Percentiles rank a stretch among this genome's conserved stretches.
Conservation (phyloP, 1,140 invertebrate species). For the Cydia splendana region DNA sequence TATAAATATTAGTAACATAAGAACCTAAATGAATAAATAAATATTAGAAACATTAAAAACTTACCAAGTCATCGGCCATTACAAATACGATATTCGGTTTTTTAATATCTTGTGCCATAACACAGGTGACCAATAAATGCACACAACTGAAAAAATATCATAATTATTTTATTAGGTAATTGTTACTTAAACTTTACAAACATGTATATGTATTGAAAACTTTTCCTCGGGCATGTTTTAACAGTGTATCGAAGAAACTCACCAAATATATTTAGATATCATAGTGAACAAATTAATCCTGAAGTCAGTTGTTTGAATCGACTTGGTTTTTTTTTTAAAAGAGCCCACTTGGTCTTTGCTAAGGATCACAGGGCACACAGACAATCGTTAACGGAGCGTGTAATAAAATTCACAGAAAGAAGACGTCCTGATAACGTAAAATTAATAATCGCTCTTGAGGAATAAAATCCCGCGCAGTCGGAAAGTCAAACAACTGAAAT, state of each 20-base stretch:
- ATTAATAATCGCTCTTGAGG: constrained; percentile 24
- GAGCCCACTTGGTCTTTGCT: background rate
- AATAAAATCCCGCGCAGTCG: background rate
- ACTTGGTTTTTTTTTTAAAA: constrained; percentile 18
- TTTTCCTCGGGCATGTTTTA: background rate
- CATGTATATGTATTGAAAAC: background rate
- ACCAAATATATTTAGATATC: constrained; percentile 14
- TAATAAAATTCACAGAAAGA: constrained; percentile 31
- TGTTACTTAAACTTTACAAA: background rate
- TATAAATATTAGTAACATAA: background rate
- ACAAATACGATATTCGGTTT: constrained; percentile 50
- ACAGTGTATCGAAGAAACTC: background rate
- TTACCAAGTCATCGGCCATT: constrained; percentile 52
- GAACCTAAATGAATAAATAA: too few species aligned
- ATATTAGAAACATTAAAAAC: constrained; percentile 31
- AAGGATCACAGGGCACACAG: constrained; percentile 6
- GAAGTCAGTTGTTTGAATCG: background rate
- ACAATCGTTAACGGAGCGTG: constrained; percentile 26
- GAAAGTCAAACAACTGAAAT: background rate
- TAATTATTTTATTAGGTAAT: background rate
- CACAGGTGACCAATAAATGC: background rate
- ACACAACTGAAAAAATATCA: constrained; percentile 9
- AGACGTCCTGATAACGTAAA: constrained; percentile 15
- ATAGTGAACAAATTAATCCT: background rate
- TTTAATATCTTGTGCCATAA: constrained; percentile 22